phyloP scores from a whole-genome alignment of 2,888 invertebrate species.

The Herminia tarsipennalis region DNA sequence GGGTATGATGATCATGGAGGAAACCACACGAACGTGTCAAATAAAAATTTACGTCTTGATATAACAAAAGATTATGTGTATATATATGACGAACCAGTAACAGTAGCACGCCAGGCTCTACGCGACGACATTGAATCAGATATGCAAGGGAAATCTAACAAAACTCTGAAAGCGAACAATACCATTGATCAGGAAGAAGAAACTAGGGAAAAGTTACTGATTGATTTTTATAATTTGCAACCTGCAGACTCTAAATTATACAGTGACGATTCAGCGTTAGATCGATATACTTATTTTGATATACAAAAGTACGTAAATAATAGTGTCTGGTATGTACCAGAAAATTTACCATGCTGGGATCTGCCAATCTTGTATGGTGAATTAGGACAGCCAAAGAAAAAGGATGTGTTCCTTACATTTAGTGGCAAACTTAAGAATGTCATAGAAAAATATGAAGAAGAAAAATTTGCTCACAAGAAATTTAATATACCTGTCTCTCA shows the following conservation, averaged over 20 bases:
- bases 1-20: slow-evolving; percentile 11
- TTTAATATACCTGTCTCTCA: slow-evolving; percentile 24
- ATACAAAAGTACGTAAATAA: slow-evolving; percentile 10
- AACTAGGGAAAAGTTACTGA: slow-evolving; percentile 33
- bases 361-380: slow-evolving; percentile 69
- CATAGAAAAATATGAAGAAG: slow-evolving; percentile 32
- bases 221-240: slow-evolving; percentile 64
- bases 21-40: slow-evolving; percentile 2
- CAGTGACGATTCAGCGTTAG: not conserved
- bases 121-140: slow-evolving; percentile 4
- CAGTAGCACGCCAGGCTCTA: not conserved
- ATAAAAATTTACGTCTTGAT: slow-evolving; percentile 19
- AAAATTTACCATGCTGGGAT: slow-evolving; percentile 72
- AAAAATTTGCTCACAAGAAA: slow-evolving; percentile 9
- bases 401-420: slow-evolving; percentile 60
- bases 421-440: slow-evolving; percentile 59
- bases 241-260: slow-evolving; percentile 51
- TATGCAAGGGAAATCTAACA: not conserved
- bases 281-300: not conserved
- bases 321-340: slow-evolving; percentile 68
- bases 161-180: slow-evolving; percentile 8
- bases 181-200: slow-evolving; percentile 15
- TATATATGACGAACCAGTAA: slow-evolving; percentile 3
- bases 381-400: slow-evolving; percentile 39
- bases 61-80: slow-evolving; percentile 46